Conservation (phyloP, 2,888 invertebrate genomes). For the Atrina japonica region DNA sequence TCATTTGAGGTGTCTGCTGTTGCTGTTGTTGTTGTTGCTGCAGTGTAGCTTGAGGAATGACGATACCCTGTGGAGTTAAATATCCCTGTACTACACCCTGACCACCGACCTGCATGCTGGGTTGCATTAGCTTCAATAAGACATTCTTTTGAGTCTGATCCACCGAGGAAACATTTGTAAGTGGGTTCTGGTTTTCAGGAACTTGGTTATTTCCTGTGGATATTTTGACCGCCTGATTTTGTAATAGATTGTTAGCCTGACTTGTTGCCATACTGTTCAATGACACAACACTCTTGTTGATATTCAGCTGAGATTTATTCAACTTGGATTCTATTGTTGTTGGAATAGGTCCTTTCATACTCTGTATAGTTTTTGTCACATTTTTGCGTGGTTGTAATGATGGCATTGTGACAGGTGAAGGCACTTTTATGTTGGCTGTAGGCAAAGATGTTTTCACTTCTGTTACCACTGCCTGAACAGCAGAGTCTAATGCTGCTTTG, state of each 20-base stretch:
- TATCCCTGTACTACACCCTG: constrained; percentile 63
- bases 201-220: background rate
- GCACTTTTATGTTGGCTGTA: constrained; percentile 74
- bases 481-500: constrained; percentile 64
- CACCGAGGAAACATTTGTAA: background rate
- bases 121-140: constrained; percentile 53
- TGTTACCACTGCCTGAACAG: constrained; percentile 68
- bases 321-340: constrained; percentile 56
- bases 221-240: background rate
- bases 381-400: constrained; percentile 67
- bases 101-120: constrained; percentile 54
- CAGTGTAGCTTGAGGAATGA: constrained; percentile 49
- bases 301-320: background rate
- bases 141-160: constrained; percentile 55
- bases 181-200: no score
- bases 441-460: constrained; percentile 72
- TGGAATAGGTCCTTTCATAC: constrained; percentile 76
- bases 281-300: background rate
- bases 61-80: constrained; percentile 61
- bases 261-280: background rate
- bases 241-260: no score
- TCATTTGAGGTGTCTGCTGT: background rate
- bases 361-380: constrained; percentile 74
- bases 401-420: constrained; percentile 70
- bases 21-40: constrained; percentile 11